phyloP scores from a whole-genome alignment of 2,113 vertebrate species.

The Oreochromis niloticus region DNA sequence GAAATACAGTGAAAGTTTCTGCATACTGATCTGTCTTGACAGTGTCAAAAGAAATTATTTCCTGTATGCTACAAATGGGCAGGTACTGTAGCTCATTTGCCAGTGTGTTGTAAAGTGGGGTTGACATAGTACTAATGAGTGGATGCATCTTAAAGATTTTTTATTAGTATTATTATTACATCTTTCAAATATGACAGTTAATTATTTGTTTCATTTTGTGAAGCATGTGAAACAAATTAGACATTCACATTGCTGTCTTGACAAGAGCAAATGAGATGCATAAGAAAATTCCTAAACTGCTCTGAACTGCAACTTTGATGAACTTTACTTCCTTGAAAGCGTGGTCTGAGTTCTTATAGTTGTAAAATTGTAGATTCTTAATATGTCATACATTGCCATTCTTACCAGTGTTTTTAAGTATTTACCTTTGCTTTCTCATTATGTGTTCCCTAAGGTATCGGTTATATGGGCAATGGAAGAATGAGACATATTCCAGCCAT shows the following conservation, averaged over 20 bases:
- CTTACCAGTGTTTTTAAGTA: not conserved
- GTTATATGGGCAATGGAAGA: conserved; percentile 98
- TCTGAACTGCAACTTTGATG: not conserved
- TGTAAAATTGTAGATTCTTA: not conserved
- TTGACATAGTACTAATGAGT: not conserved
- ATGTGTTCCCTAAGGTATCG: conserved; percentile 79
- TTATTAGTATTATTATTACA: not conserved
- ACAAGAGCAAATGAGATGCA: not conserved
- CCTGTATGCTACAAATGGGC: not conserved
- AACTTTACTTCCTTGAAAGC: not conserved
- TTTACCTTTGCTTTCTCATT: not conserved
- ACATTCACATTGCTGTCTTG: not conserved
- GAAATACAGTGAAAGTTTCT: not conserved
- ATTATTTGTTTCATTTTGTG: not conserved
- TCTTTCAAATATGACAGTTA: not conserved
- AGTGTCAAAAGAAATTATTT: not conserved
- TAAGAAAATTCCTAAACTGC: not conserved
- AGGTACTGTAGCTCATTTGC: not conserved
- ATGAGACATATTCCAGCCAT: conserved; percentile 92
- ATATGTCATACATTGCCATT: not conserved
- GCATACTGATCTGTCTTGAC: not conserved
- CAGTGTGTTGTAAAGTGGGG: not conserved
- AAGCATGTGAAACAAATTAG: not conserved
- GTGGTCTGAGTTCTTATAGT: not conserved
- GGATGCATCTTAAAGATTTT: not conserved